Base-by-base conservation (phyloP, 2,113 vertebrate species). In the Eubucco bourcierii region DNA sequence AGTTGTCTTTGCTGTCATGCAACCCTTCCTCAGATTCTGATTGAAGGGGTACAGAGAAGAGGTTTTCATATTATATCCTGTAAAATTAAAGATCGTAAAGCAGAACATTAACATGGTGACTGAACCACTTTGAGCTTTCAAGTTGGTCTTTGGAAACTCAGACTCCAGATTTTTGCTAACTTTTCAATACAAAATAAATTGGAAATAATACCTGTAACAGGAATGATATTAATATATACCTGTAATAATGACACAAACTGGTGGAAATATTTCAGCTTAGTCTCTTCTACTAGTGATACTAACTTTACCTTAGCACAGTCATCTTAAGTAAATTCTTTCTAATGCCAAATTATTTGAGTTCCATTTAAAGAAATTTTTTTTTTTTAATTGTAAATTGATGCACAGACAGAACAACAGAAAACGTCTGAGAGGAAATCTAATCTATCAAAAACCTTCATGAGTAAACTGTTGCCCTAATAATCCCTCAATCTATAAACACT, bases 181-280 rank as follows among this genome's bases (percentile, higher is more conserved):
- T 68, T 96, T 96, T 77, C 86, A 80, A 90, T 89, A 74, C 78
- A 84, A 88, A 91, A 86, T 95, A 92, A 90, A 88, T 79, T 82
- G 92, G 85, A 95, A 95, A 76, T 72, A 85, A 80, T 94, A 91
- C 63, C 82, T 94, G 76, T 76, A 88, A 84, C 50, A 85, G 76
- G 80, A 91, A 84, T 28, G 6, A 73, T 80, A 88, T 58, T 90
- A 71, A 79, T 46, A 39, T 82, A 77, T 81, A 92, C 64, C 75
- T 75, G 74, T 84, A 91, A 75, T 65, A 70, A 86, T 46, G 75
- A 66, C 58, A 79, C 10, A 94, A 87, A 72, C n/a, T 83, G 39
- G 47, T 34, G 31, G 46, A 90, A 86, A 88, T 82, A 75, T 3
- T 3, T 82, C 75, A 72, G 20, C n/a, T 87, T 81, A 63, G 61